Conservation (phyloP, 1,140 invertebrate genomes). For the Drosophila tristis region DNA sequence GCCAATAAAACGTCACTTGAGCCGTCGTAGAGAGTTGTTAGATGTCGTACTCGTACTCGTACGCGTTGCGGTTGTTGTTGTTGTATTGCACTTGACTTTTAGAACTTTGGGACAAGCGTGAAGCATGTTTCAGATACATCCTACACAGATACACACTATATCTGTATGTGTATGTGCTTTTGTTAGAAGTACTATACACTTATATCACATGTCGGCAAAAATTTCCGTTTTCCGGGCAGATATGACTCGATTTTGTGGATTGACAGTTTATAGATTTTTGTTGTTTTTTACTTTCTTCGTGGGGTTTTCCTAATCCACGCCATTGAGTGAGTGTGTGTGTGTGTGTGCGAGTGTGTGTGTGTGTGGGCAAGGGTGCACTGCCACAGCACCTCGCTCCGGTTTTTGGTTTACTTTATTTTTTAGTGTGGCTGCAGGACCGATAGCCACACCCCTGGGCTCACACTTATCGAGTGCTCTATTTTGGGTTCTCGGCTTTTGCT, state of each 20-base stretch:
- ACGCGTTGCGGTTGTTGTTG: constrained; percentile 38
- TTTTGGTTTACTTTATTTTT: too few relatives aligned
- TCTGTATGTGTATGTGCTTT: constrained; percentile 26
- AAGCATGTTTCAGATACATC: constrained; percentile 54
- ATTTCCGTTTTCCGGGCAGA: background rate
- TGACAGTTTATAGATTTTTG: background rate
- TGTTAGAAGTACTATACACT: constrained; percentile 5
- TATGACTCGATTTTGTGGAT: background rate
- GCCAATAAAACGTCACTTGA: constrained; percentile 80
- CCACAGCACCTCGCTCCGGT: background rate
- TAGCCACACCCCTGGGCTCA: too few relatives aligned
- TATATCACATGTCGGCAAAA: constrained; percentile 25
- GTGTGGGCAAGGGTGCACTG: background rate
- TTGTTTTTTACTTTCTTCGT: background rate
- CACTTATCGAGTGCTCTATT: too few relatives aligned
- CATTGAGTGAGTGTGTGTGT: constrained; percentile 8
- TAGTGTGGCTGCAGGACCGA: too few relatives aligned
- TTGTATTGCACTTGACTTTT: constrained; percentile 72
- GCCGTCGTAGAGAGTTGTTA: constrained; percentile 46
- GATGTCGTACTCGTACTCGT: constrained; percentile 25
- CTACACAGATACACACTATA: constrained; percentile 20
- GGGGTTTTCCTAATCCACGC: constrained; percentile 11
- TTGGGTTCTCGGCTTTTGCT: too few relatives aligned
- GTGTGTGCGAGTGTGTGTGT: background rate
- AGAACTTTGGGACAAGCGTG: constrained; percentile 72